A percentile compares a stretch with the other conserved stretches of the same genome.
Evolutionary conservation across 2,797 vertebrate species (phyloP).

Genomic region (Anomalospiza imberbis): DNA sequence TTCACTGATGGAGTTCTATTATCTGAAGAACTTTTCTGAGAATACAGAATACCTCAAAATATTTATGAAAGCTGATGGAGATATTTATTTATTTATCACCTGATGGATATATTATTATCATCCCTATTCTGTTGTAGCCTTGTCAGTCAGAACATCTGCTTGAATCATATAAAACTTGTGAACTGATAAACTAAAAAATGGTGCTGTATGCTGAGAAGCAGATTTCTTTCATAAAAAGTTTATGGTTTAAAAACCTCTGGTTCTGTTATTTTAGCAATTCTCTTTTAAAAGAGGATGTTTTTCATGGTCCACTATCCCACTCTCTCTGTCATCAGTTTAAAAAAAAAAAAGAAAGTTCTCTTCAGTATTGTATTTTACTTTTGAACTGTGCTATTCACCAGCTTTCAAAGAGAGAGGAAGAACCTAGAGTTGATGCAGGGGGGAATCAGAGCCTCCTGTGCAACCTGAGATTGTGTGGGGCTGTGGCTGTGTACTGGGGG

Average conservation of each 20-base stretch:
- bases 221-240: constrained; percentile 33
- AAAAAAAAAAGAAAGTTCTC: neutral
- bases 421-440: neutral
- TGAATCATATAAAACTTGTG: constrained; percentile 47
- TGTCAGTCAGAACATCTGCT: neutral
- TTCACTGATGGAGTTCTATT: constrained; percentile 9
- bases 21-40: constrained; percentile 31
- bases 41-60: constrained; percentile 44
- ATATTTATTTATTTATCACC: constrained; percentile 51
- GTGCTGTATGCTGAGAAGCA: constrained; percentile 16
- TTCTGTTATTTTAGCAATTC: constrained; percentile 21
- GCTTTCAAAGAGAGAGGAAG: neutral
- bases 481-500: neutral
- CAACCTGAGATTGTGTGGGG: neutral
- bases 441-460: neutral
- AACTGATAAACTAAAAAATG: constrained; percentile 18
- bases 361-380: neutral
- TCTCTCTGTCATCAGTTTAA: neutral
- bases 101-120: constrained; percentile 19
- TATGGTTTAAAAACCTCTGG: constrained; percentile 17
- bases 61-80: constrained; percentile 41
- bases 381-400: neutral
- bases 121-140: neutral
- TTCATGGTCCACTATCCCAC: neutral
- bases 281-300: constrained; percentile 27